phyloP scores from a whole-genome alignment of 1,140 invertebrate genomes.

The Meloidogyne chitwoodi region DNA sequence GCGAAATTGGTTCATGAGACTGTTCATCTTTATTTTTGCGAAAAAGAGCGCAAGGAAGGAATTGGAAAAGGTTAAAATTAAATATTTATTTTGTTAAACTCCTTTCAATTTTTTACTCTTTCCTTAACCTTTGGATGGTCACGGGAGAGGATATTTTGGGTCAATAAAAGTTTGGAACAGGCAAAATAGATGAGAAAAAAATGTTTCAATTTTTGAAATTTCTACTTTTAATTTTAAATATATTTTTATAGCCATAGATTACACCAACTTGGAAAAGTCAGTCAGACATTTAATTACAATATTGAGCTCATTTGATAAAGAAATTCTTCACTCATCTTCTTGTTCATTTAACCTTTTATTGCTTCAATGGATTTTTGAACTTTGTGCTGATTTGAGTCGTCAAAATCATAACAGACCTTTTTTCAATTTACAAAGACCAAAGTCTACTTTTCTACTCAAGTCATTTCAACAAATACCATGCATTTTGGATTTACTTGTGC shows the following conservation, averaged over 20 bases:
- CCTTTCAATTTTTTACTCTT: too few relatives aligned
- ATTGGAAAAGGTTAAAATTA: constrained; percentile 1
- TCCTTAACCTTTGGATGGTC: too few relatives aligned
- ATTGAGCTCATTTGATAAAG: neutral
- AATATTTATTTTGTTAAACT: too few relatives aligned
- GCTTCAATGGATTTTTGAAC: constrained; percentile 14
- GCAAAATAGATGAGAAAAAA: too few relatives aligned
- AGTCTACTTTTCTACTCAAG: neutral
- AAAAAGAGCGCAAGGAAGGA: constrained; percentile 12
- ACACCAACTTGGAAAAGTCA: neutral
- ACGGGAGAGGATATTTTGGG: too few relatives aligned
- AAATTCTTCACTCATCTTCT: neutral
- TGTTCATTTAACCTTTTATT: constrained; percentile 1
- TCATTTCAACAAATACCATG: constrained; percentile 10
- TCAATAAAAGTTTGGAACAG: too few relatives aligned
- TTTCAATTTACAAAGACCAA: neutral
- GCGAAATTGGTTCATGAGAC: constrained; percentile 11
- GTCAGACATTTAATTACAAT: constrained; percentile 1
- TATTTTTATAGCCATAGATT: neutral
- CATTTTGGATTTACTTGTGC: neutral
- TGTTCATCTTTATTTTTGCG: constrained; percentile 10
- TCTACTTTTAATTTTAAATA: too few relatives aligned
- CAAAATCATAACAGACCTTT: constrained; percentile 4
- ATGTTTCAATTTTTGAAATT: too few relatives aligned
- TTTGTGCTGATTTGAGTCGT: neutral